Base-by-base conservation (phyloP, 2,797 vertebrate species). In the Tauraco hartlaubi region DNA sequence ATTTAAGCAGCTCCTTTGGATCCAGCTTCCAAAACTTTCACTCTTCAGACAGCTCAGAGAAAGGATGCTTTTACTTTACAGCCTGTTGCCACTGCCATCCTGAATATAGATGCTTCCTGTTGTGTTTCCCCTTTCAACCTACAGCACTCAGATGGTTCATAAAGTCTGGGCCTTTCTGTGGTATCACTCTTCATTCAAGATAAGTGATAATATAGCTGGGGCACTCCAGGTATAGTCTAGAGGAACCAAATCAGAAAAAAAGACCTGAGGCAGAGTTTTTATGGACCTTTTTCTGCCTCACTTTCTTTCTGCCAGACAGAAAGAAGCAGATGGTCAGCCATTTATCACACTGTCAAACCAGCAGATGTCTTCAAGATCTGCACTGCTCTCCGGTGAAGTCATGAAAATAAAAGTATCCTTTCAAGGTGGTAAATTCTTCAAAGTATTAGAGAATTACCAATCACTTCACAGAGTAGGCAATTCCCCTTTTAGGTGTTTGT, bases 11-110 rank as follows among this genome's bases (percentile, higher is more conserved):
- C n/a, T 93, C 11, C 39, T 93, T 97, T 6, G 11, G 80, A 86
- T 90, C 35, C 49, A 88, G 51, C 55, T 90, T 92, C 55, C 58
- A 84, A 78, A 88, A 86, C 31, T 88, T 85, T 37, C 12, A 22
- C 52, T 92, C 81, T 83, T 90, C 62, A 94, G 76, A 86, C 39
- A 81, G n/a, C 69, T 86, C 66, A 81, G 64, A 90, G 44, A 94
- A 94, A 83, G 33, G 29, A 66, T 66, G 43, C 19, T 69, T 88
- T 86, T 78, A 43, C 46, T 90, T 90, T 83, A 81, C 26, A 93
- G 43, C 25, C 69, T 88, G 69, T 66, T 94, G 62, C 51, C 69
- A 31, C 48, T 88, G 54, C 51, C 48, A 62, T 88, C 54, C 69
- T 68, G 68, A 93, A 90, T 94, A 67, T 61, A 64, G 91, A 75